Evolutionary conservation across 2,797 vertebrate genomes (phyloP).

Genomic region (Sardinella longiceps): DNA sequence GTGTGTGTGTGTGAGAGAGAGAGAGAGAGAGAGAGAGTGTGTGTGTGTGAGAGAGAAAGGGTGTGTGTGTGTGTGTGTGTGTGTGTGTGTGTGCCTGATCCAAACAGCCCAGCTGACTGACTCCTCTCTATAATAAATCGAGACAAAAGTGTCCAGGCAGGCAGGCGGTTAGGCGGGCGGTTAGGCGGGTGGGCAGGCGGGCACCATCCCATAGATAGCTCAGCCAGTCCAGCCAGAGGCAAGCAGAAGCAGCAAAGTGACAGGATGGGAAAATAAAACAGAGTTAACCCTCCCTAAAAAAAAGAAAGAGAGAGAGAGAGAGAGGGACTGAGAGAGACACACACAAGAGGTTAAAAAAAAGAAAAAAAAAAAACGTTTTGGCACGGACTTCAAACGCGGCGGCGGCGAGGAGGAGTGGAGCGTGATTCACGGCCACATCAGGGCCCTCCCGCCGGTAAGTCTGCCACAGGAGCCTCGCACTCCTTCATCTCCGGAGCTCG

Average conservation of each 20-base stretch:
- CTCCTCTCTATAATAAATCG: conserved; percentile 83
- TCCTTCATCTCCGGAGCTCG: conserved; percentile 66
- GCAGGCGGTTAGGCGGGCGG: conserved; percentile 3
- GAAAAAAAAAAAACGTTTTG: background rate
- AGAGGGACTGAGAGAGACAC: too few relatives aligned
- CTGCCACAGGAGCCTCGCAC: conserved; percentile 55
- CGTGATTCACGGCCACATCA: conserved; percentile 53
- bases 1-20: conserved; percentile 25
- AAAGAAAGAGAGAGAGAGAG: too few relatives aligned
- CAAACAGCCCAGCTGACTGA: conserved; percentile 77
- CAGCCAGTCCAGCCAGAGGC: background rate
- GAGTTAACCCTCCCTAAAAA: background rate
- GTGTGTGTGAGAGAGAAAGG: conserved; percentile 28
- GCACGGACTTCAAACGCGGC: background rate
- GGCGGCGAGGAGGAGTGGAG: conserved; percentile 3
- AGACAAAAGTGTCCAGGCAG: conserved; percentile 44
- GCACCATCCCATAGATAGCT: conserved; percentile 45
- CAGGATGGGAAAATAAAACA: background rate
- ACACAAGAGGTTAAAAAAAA: background rate
- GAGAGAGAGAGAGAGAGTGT: background rate
- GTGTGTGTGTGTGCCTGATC: conserved; percentile 41
- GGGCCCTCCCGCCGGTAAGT: conserved; percentile 42
- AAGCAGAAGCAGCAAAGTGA: background rate
- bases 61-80: conserved; percentile 10
- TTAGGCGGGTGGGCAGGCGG: background rate